Percentiles rank a stretch among this genome's conserved stretches.
Conservation (phyloP, 2,113 vertebrate species). For the Peromyscus californicus region DNA sequence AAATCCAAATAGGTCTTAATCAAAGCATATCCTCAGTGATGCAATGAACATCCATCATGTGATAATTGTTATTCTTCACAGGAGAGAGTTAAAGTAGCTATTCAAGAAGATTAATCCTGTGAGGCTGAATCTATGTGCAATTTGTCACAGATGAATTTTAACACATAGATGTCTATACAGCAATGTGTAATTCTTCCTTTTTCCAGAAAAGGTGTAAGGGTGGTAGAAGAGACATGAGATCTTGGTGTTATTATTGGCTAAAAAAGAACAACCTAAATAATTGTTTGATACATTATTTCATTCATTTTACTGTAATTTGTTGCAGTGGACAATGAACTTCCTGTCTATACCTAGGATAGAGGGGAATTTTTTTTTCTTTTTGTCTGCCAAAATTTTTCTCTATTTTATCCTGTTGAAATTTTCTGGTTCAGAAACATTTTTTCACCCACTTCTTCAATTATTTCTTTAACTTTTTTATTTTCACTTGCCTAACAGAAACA, state of each 20-base stretch:
- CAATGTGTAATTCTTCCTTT: neutral
- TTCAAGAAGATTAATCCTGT: neutral
- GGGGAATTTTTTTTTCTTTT: neutral
- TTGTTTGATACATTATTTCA: neutral
- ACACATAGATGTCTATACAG: neutral
- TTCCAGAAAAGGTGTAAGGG: neutral
- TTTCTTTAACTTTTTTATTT: neutral
- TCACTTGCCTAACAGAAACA: neutral
- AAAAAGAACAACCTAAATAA: neutral
- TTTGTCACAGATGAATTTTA: neutral
- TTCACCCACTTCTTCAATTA: neutral
- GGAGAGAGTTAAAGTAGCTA: neutral
- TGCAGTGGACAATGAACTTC: neutral
- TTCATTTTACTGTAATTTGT: neutral
- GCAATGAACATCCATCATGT: conserved; percentile 3
- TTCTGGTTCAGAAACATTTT: neutral
- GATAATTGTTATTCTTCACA: neutral
- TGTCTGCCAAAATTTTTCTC: neutral
- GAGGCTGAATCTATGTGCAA: neutral
- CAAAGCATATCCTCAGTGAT: neutral
- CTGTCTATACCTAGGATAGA: neutral
- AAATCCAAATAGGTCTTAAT: conserved; percentile 8
- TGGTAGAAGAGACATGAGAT: neutral
- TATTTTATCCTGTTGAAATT: neutral
- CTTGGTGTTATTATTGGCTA: neutral